A percentile compares a stretch with the other conserved stretches of the same genome.
These are phyloP conservation scores for Furcula furcula DNA, from an alignment of 2,888 invertebrate genomes.

Conservation along the genomic window DNA sequence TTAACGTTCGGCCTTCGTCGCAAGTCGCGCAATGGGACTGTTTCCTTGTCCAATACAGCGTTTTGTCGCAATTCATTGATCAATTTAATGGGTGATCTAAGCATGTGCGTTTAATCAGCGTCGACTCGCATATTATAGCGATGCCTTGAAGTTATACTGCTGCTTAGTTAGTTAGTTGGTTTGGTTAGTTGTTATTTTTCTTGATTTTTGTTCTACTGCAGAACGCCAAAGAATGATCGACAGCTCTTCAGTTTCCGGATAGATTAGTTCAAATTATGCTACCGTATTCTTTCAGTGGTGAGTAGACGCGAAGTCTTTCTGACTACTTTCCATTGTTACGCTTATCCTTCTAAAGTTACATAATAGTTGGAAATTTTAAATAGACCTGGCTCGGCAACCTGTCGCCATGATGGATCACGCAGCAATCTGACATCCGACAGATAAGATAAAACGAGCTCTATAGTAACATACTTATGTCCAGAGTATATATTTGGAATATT, in stretches of 20 bases:
- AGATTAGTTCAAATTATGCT: too few species aligned
- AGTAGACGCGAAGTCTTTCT: too few species aligned
- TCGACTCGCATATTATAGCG: too few species aligned
- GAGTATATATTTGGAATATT: not conserved
- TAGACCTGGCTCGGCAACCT: conserved; percentile 10
- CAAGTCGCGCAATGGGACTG: not conserved
- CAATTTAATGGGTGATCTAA: not conserved
- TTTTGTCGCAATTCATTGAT: conserved; percentile 1
- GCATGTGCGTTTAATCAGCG: too few species aligned
- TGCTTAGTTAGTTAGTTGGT: too few species aligned
- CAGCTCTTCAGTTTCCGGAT: too few species aligned
- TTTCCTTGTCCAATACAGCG: not conserved
- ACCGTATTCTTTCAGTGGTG: too few species aligned
- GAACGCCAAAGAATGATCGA: too few species aligned
- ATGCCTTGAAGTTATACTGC: too few species aligned
- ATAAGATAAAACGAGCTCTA: conserved; percentile 21
- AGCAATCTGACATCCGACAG: conserved; percentile 18
- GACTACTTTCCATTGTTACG: not conserved
- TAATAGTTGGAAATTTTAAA: conserved; percentile 13
- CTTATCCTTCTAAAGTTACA: conserved; percentile 3
- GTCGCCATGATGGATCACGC: conserved; percentile 21
- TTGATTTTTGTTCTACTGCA: too few species aligned
- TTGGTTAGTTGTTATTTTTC: too few species aligned
- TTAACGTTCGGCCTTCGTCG: conserved; percentile 16
- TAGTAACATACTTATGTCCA: not conserved